Evolutionary conservation across 2,888 invertebrate genomes (phyloP), one percentile per base, ranked within the genome.

Genomic region (Pharmacophagus antenor): DNA sequence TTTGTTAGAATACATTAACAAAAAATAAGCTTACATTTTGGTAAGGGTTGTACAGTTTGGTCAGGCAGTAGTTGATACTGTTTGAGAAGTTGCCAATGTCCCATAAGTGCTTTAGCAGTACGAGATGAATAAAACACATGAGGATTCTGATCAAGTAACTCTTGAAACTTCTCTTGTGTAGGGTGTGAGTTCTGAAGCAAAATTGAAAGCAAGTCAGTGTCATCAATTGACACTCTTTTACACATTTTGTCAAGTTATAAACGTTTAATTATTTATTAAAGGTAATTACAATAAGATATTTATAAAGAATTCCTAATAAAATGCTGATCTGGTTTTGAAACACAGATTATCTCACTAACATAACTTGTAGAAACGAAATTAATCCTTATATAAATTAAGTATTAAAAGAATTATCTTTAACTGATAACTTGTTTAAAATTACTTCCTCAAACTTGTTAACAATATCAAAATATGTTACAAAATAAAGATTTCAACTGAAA

Each of bases 61-160:
- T 98, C 98, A 0, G 97, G 96, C 58, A 99, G 86, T 31, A 99
- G 88, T 71, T 96, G 95, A 80, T 98, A 98, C 80, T 98, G 96
- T 76, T 97, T 97, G 88, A 99, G 93, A 27, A 97, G 91, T 68
- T 95, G 94, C 99, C 99, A 99, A 78, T 99, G 98, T 55, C 94
- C 93, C 79, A 95, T 92, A 42, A 99, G 87, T 0, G 95, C 92
- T 80, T 96, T 96, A 0, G 98, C 93, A 0, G 97, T 98, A 63
- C 99, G 93, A 0, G 96, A 94, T 2, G 95, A 94, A 79, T 97
- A 97, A 84, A 99, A 99, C 1, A 95, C 92, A 54, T 96, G 94
- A 0, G 97, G 94, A 81, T 98, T 95, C 73, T 95, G 94, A 50
- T 95, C 94, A 47, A 98, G 80, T 21, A 99, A 85, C 66, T 96